phyloP scores from a whole-genome alignment of 2,113 vertebrate species.

The Pontoporia blainvillei region DNA sequence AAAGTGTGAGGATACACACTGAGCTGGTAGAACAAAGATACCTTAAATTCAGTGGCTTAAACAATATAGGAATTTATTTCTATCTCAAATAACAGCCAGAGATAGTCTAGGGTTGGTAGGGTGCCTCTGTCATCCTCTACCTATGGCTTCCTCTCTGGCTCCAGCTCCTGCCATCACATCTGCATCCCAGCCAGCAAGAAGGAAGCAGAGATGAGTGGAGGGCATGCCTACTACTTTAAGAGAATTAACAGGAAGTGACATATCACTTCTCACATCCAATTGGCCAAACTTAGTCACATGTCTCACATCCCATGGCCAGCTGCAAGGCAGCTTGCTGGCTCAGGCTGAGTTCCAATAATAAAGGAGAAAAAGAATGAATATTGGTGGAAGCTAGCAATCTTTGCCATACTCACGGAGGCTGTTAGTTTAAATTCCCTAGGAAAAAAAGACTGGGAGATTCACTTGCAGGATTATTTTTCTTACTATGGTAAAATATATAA shows the following conservation, averaged over 20 bases:
- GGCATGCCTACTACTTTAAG: background rate
- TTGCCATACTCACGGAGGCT: background rate
- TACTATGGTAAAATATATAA: background rate
- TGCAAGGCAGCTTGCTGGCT: background rate
- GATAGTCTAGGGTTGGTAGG: background rate
- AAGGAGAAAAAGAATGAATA: background rate
- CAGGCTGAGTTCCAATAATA: background rate
- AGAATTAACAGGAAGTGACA: background rate
- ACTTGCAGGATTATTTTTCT: background rate
- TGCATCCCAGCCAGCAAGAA: background rate
- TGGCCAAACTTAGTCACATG: background rate
- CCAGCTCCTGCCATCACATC: background rate
- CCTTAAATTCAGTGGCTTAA: background rate
- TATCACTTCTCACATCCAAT: background rate
- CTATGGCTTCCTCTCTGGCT: background rate
- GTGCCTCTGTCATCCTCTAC: background rate
- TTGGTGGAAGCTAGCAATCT: background rate
- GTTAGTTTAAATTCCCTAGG: background rate
- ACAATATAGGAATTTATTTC: background rate
- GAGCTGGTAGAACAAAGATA: background rate
- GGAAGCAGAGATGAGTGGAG: background rate
- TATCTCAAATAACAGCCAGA: background rate
- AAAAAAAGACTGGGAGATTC: background rate
- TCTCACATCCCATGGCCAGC: background rate
- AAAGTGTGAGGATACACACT: background rate